Percentiles rank a stretch among this genome's conserved stretches.
Evolutionary conservation across 2,797 vertebrate species (phyloP).

Genomic region (Onychomys arenicola): DNA sequence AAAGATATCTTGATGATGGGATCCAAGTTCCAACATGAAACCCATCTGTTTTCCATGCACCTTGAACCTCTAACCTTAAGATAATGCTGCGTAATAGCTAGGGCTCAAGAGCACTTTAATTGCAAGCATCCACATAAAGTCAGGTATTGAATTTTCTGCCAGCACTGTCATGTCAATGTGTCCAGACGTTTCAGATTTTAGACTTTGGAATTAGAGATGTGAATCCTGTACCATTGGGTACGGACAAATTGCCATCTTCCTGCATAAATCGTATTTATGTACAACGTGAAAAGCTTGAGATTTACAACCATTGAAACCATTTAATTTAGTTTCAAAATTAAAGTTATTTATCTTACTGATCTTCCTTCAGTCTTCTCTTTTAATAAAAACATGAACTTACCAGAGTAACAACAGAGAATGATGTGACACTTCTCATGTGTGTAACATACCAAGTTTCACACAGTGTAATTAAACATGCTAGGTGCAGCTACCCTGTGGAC

Average conservation of each 20-base stretch:
- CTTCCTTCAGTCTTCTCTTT: constrained; percentile 1
- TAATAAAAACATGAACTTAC: background rate
- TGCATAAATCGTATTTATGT: background rate
- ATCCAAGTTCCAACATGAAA: background rate
- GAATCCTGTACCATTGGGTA: background rate
- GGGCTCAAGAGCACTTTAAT: background rate
- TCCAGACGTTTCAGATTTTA: background rate
- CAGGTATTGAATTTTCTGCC: background rate
- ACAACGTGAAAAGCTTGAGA: background rate
- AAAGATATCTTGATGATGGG: background rate
- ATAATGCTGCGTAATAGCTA: background rate
- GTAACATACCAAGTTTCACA: background rate
- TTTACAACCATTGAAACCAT: background rate
- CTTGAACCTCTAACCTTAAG: background rate
- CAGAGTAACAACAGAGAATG: background rate
- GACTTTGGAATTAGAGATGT: background rate
- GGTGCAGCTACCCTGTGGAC: background rate
- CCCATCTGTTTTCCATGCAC: background rate
- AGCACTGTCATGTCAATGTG: background rate
- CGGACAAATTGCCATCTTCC: background rate
- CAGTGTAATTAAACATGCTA: background rate
- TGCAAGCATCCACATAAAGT: background rate
- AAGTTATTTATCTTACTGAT: background rate
- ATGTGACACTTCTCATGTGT: background rate
- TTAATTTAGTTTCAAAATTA: background rate